Base-by-base conservation (phyloP, 2,113 vertebrate genomes). In the Phoxinus phoxinus region DNA sequence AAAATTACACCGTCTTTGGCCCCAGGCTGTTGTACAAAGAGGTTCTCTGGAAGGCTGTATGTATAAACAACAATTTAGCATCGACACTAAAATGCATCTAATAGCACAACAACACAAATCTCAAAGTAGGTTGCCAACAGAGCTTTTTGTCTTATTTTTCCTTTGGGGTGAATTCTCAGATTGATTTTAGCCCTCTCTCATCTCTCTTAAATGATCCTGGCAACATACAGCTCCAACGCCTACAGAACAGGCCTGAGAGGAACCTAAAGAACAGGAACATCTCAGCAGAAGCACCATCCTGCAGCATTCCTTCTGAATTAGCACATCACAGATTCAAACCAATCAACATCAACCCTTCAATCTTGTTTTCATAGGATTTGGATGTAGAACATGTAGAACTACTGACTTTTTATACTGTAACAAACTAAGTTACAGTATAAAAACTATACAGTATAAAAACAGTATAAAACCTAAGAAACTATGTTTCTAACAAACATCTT, bases 211-310 rank as follows among this genome's bases (percentile, higher is more conserved):
- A 51, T 69, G 19, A 8, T 69, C 11, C 63, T 53, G n/a, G 61
- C 8, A 78, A 27, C n/a, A 32, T 1, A 79, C 35, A 32, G 32
- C 44, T 44, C 84, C 27, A 74, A 8, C 25, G 76, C 48, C 71
- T 86, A 30, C 88, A 72, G 69, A 65, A 46, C 19, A 69, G 46
- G 65, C 51, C 23, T n/a, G 48, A 87, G 84, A 11, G 23, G 79
- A 84, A 77, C 63, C 23, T 78, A 75, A 71, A 83, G 84, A 53
- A 84, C 65, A 59, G 86, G 85, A 84, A 84, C 84, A 32, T 67
- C 79, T 81, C 59, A 30, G 8, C 13, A 25, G 21, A 9, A 79
- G 23, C 56, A 63, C 37, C 35, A 12, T 73, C 11, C 10, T 73
- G 72, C 23, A 78, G 23, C 41, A 15, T 27, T 48, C 7, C 13